Percentiles rank a stretch among this genome's conserved stretches.
These are phyloP conservation scores for Caerostris extrusa DNA, from an alignment of 1,140 invertebrate genomes.

Conservation along the genomic window DNA sequence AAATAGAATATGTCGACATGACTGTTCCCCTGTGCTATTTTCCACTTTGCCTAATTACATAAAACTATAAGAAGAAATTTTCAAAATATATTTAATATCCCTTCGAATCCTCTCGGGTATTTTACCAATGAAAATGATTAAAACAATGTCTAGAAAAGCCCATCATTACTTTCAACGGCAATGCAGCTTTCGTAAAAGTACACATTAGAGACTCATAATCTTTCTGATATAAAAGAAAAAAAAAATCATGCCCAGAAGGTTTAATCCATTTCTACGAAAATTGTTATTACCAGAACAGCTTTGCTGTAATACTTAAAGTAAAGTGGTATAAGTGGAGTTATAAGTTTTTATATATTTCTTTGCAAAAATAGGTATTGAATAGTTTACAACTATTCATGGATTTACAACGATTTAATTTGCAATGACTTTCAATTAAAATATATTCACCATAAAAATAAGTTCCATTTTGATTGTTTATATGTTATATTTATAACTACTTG, in stretches of 20 bases:
- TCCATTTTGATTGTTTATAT: too few relatives aligned
- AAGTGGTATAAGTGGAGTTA: neutral
- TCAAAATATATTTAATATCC: conserved; percentile 50
- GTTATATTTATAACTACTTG: too few relatives aligned
- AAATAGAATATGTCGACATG: conserved; percentile 19
- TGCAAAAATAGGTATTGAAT: neutral
- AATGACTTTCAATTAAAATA: too few relatives aligned
- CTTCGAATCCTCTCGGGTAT: conserved; percentile 19
- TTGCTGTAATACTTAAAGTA: neutral
- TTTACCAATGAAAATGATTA: conserved; percentile 47
- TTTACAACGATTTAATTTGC: too few relatives aligned
- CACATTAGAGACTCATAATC: conserved; percentile 57
- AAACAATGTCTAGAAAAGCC: conserved; percentile 50
- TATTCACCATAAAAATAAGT: too few relatives aligned
- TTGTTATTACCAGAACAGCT: conserved; percentile 53
- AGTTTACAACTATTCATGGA: neutral
- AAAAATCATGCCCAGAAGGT: neutral
- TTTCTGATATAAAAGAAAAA: conserved; percentile 29
- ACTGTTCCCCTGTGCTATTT: conserved; percentile 3
- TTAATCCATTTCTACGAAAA: conserved; percentile 66
- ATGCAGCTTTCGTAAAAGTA: conserved; percentile 53
- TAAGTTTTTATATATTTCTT: neutral
- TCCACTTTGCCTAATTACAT: conserved; percentile 56
- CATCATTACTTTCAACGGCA: conserved; percentile 30
- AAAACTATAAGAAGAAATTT: conserved; percentile 43